These are phyloP conservation scores for Phodopus roborovskii DNA, from an alignment of 2,113 vertebrate genomes.

Conservation along the genomic window DNA sequence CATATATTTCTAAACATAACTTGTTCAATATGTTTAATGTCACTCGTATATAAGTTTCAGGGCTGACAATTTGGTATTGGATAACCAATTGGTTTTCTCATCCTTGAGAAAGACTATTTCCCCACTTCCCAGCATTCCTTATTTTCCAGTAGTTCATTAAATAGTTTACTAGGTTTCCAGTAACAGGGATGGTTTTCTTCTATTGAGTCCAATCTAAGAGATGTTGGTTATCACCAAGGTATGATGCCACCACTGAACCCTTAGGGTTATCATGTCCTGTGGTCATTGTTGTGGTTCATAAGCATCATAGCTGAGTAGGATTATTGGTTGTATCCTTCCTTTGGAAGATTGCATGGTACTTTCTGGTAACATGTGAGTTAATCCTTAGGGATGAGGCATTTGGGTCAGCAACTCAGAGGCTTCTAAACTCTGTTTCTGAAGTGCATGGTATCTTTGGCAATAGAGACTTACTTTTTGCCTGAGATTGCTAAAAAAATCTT, in stretches of 20 bases:
- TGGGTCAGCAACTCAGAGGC: neutral
- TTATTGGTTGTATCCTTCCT: neutral
- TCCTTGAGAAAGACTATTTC: neutral
- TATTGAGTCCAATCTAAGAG: neutral
- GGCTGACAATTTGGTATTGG: neutral
- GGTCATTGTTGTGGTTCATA: neutral
- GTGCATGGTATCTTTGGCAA: neutral
- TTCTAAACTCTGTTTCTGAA: neutral
- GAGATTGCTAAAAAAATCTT: neutral
- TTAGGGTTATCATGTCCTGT: neutral
- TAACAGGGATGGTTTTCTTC: neutral
- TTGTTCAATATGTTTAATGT: neutral
- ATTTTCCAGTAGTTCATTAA: neutral
- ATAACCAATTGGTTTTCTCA: neutral
- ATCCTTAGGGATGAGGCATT: neutral
- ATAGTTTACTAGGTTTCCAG: neutral
- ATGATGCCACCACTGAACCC: neutral
- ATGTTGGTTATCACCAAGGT: neutral
- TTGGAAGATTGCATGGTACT: neutral
- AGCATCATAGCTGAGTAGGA: neutral
- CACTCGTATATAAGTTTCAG: neutral
- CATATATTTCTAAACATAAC: neutral
- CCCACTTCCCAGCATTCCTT: neutral
- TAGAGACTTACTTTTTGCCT: neutral
- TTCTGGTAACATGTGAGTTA: neutral